Conservation (phyloP, 1,140 invertebrate species). For the Bombus superbus region DNA sequence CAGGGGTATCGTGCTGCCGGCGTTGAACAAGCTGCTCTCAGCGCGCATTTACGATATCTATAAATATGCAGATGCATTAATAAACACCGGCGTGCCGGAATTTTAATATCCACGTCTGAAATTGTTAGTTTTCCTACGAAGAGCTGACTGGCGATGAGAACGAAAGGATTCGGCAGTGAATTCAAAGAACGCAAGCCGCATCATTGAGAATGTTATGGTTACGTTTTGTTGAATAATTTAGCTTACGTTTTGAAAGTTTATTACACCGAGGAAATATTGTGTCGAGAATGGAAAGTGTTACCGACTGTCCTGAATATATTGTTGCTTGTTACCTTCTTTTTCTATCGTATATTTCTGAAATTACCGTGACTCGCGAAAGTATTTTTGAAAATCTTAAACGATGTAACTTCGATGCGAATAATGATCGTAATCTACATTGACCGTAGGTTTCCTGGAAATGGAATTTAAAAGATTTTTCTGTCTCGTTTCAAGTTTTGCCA, state of each 20-base stretch:
- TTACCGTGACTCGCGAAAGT: too few species aligned
- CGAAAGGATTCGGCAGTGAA: background rate
- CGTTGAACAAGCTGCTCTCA: slow-evolving; percentile 27
- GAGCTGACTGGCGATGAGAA: background rate
- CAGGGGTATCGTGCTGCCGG: slow-evolving; percentile 45
- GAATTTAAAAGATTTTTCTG: background rate
- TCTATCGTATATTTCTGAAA: too few species aligned
- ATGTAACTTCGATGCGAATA: background rate
- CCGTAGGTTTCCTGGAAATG: background rate
- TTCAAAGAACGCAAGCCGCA: too few species aligned
- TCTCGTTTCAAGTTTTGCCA: background rate
- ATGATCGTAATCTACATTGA: background rate
- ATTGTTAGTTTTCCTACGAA: background rate
- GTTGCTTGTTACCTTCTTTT: background rate
- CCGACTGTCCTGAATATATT: background rate
- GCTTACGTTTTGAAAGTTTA: too few species aligned
- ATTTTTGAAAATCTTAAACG: background rate
- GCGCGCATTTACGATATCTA: slow-evolving; percentile 21
- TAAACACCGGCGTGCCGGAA: slow-evolving; percentile 2
- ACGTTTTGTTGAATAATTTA: too few species aligned
- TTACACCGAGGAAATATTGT: too few species aligned
- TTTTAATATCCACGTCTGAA: background rate
- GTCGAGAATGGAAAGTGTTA: too few species aligned
- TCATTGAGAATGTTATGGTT: too few species aligned
- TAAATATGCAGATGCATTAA: slow-evolving; percentile 37